A percentile compares a stretch with the other conserved stretches of the same genome.
These are phyloP conservation scores for Anguilla marmorata DNA, from an alignment of 2,797 vertebrate genomes.

Conservation along the genomic window DNA sequence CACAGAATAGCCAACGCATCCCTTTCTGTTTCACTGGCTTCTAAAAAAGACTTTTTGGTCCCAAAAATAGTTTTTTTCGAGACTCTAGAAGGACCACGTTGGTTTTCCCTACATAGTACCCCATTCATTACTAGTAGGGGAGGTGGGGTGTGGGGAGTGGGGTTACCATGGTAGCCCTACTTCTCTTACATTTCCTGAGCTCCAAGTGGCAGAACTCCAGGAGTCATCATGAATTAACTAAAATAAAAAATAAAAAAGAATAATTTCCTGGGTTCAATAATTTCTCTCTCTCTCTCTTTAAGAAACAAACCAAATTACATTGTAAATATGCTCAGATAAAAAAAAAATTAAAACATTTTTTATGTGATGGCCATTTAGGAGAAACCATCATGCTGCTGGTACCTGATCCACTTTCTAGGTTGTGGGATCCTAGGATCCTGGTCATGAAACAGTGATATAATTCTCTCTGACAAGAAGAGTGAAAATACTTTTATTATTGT, in stretches of 20 bases:
- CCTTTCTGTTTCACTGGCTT: constrained; percentile 77
- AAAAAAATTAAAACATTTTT: too few species aligned
- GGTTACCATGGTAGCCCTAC: constrained; percentile 81
- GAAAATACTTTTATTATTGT: background rate
- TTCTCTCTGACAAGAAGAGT: constrained; percentile 21
- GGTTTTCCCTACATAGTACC: constrained; percentile 87
- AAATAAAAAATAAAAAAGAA: constrained; percentile 71
- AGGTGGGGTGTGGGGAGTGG: constrained; percentile 51
- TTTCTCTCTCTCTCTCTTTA: constrained; percentile 50
- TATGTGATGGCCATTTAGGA: constrained; percentile 11
- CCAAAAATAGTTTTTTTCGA: constrained; percentile 69
- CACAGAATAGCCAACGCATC: constrained; percentile 62
- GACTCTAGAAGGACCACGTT: constrained; percentile 80
- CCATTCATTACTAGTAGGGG: constrained; percentile 85
- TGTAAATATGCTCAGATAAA: too few species aligned
- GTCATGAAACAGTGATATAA: constrained; percentile 19
- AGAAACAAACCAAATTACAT: constrained; percentile 78
- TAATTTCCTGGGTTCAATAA: constrained; percentile 83
- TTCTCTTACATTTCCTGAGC: constrained; percentile 85
- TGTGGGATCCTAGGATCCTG: constrained; percentile 58
- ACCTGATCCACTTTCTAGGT: constrained; percentile 62
- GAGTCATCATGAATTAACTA: constrained; percentile 75
- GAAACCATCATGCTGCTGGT: constrained; percentile 66
- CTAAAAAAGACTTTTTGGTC: constrained; percentile 66
- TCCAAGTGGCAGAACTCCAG: constrained; percentile 82